Conservation (phyloP, 2,113 vertebrate species). For the Melanotaenia duboulayi region DNA sequence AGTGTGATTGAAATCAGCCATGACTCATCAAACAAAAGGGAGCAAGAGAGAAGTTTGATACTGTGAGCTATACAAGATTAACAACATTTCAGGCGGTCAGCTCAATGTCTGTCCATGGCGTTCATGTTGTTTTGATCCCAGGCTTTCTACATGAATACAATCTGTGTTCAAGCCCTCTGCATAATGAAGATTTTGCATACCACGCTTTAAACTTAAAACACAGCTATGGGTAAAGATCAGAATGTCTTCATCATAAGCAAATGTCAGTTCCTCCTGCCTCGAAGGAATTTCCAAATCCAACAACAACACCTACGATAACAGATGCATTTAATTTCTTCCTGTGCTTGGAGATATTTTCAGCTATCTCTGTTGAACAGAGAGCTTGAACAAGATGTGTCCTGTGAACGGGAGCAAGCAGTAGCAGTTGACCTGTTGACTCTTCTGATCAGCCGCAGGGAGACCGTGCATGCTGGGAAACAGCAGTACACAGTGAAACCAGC, state of each 20-base stretch:
- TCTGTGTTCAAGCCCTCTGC: conserved; percentile 14
- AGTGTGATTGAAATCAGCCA: conserved; percentile 68
- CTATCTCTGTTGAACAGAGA: conserved; percentile 16
- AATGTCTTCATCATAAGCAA: background rate
- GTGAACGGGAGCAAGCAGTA: conserved; percentile 34
- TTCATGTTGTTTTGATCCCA: conserved; percentile 22
- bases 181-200: background rate
- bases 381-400: conserved; percentile 43
- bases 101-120: conserved; percentile 26
- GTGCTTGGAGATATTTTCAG: conserved; percentile 1
- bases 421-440: conserved; percentile 34
- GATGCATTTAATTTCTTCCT: conserved; percentile 17
- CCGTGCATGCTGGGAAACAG: conserved; percentile 23
- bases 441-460: background rate
- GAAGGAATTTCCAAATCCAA: background rate
- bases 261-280: background rate
- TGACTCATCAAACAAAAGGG: conserved; percentile 58
- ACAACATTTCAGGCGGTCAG: conserved; percentile 39
- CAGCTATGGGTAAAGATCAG: conserved; percentile 27
- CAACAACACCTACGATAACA: conserved; percentile 49
- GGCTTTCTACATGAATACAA: conserved; percentile 6
- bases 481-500: conserved; percentile 42
- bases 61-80: conserved; percentile 30
- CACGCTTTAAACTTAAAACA: background rate
- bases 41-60: conserved; percentile 44